A percentile compares a stretch with the other conserved stretches of the same genome.
phyloP scores from a whole-genome alignment of 2,888 invertebrate species.

The Drosophila gaucha region DNA sequence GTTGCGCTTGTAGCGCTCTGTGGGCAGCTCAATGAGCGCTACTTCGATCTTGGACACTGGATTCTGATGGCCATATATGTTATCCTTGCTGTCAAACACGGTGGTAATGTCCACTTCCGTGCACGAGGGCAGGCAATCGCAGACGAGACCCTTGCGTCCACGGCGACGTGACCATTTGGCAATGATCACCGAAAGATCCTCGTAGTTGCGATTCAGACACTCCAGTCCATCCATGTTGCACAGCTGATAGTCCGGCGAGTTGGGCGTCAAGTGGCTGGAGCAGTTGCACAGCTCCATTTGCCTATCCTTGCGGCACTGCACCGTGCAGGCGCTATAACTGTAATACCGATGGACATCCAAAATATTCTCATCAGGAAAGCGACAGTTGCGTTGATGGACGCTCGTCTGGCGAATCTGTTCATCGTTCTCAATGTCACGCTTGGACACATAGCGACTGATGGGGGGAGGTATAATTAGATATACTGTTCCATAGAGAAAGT shows the following conservation, averaged over 20 bases:
- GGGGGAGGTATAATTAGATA: neutral
- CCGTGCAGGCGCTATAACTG: slow-evolving; percentile 90
- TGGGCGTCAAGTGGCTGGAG: slow-evolving; percentile 89
- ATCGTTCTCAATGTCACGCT: slow-evolving; percentile 89
- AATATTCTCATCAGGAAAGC: slow-evolving; percentile 88
- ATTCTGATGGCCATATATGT: slow-evolving; percentile 72
- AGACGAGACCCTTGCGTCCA: slow-evolving; percentile 87
- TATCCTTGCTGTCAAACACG: slow-evolving; percentile 85
- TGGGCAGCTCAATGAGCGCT: slow-evolving; percentile 88
- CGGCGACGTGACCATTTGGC: slow-evolving; percentile 87
- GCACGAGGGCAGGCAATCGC: slow-evolving; percentile 90
- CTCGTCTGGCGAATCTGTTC: slow-evolving; percentile 87
- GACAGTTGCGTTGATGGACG: slow-evolving; percentile 89
- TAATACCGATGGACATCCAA: slow-evolving; percentile 88
- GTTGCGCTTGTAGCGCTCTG: slow-evolving; percentile 89
- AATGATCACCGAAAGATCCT: slow-evolving; percentile 88
- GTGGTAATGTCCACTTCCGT: slow-evolving; percentile 89
- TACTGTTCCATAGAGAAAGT: too few species aligned
- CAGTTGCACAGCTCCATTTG: slow-evolving; percentile 88
- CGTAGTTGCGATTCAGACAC: slow-evolving; percentile 87
- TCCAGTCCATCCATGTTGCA: slow-evolving; percentile 89
- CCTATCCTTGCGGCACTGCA: slow-evolving; percentile 89
- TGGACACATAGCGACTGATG: slow-evolving; percentile 86
- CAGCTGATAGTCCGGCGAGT: slow-evolving; percentile 85
- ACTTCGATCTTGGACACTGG: slow-evolving; percentile 86